Conservation (phyloP, 2,888 invertebrate species). For the Punctoribates punctum region DNA sequence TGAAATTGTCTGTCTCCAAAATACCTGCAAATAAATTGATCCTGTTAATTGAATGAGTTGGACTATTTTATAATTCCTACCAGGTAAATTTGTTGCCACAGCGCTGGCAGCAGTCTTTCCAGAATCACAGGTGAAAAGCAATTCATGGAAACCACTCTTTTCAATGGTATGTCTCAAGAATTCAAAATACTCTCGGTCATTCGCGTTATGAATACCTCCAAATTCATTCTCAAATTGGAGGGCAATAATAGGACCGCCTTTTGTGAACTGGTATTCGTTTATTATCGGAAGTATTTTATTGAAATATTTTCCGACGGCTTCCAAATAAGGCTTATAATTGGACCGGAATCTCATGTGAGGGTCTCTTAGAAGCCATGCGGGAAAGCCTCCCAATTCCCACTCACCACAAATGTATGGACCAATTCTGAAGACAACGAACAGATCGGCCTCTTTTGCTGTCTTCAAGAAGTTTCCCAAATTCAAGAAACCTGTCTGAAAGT, state of each 20-base stretch:
- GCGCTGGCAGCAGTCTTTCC: neutral
- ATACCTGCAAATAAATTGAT: neutral
- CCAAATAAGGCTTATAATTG: conserved; percentile 54
- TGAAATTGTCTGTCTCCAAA: conserved; percentile 41
- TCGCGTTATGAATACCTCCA: conserved; percentile 54
- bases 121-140: conserved; percentile 59
- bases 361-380: conserved; percentile 59
- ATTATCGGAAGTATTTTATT: conserved; percentile 54
- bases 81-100: neutral
- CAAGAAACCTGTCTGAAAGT: conserved; percentile 51
- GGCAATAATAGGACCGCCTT: conserved; percentile 59
- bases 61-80: neutral
- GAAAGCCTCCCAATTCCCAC: conserved; percentile 58
- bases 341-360: conserved; percentile 58
- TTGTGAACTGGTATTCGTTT: conserved; percentile 55
- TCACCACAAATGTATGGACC: conserved; percentile 61
- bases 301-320: conserved; percentile 55
- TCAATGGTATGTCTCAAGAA: conserved; percentile 53
- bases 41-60: neutral
- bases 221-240: conserved; percentile 59
- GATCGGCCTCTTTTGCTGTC: conserved; percentile 54
- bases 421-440: conserved; percentile 58
- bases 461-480: conserved; percentile 52
- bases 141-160: conserved; percentile 55
- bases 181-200: conserved; percentile 53